phyloP scores from a whole-genome alignment of 37 sponge, comb jelly and placozoan genomes.

The Aplysina aerophoba region DNA sequence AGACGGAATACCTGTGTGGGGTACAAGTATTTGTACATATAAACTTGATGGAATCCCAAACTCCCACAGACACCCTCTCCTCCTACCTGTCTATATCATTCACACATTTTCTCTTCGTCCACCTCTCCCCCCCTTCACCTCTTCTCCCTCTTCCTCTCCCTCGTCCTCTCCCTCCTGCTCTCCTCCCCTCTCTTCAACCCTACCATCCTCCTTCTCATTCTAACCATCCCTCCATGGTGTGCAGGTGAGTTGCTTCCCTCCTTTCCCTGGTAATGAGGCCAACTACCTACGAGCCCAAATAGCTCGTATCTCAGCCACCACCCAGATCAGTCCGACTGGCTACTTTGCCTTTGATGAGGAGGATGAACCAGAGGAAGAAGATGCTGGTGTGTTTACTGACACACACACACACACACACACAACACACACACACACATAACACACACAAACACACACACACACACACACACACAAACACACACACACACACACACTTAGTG shows the following conservation, averaged over 20 bases:
- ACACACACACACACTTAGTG: not conserved
- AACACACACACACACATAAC: not conserved
- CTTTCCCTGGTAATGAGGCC: slow-evolving; percentile 93
- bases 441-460: not conserved
- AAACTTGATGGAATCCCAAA: too few relatives aligned
- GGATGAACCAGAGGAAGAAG: slow-evolving; percentile 92
- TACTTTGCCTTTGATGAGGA: slow-evolving; percentile 90
- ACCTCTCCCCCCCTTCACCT: not conserved
- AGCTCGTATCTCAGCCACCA: slow-evolving; percentile 91
- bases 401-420: not conserved
- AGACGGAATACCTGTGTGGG: too few relatives aligned
- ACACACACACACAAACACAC: not conserved
- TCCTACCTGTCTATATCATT: too few relatives aligned
- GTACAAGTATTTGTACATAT: too few relatives aligned
- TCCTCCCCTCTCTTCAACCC: not conserved
- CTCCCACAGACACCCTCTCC: too few relatives aligned
- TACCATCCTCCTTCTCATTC: not conserved
- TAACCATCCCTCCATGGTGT: not conserved
- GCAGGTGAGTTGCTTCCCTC: slow-evolving; percentile 82
- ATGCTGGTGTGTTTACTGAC: slow-evolving; percentile 28
- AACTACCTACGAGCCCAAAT: slow-evolving; percentile 97
- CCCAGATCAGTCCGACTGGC: slow-evolving; percentile 87
- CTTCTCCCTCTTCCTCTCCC: not conserved
- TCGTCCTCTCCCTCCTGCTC: too few relatives aligned
- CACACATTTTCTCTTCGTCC: too few relatives aligned